phyloP scores from a whole-genome alignment of 2,797 vertebrate genomes.

The Ctenopoma kingsleyae region DNA sequence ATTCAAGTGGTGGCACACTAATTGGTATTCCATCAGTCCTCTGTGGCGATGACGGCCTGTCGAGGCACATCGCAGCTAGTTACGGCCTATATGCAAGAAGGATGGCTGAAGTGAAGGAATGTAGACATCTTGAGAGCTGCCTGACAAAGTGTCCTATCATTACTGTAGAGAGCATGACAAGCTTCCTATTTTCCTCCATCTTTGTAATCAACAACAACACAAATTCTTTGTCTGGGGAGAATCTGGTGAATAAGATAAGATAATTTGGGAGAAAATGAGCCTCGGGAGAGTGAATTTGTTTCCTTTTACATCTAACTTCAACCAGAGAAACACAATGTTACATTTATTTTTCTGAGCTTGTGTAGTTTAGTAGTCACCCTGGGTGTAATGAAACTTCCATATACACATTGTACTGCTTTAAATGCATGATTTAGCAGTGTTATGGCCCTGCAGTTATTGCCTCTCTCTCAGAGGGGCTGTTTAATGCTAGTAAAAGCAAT shows the following conservation, averaged over 20 bases:
- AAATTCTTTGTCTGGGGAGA: conserved; percentile 41
- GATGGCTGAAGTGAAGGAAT: conserved; percentile 58
- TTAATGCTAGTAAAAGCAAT: conserved; percentile 77
- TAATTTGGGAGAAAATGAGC: conserved; percentile 49
- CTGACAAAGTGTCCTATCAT: conserved; percentile 71
- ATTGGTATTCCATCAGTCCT: conserved; percentile 86
- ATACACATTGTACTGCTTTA: conserved; percentile 53
- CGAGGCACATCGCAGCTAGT: conserved; percentile 62
- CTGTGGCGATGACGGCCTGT: conserved; percentile 72
- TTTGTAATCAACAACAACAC: conserved; percentile 64
- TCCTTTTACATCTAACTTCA: conserved; percentile 12
- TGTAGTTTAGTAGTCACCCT: conserved; percentile 38
- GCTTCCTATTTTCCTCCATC: conserved; percentile 55
- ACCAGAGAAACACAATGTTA: conserved; percentile 19
- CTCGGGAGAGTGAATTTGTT: conserved; percentile 2
- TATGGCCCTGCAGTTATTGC: conserved; percentile 71
- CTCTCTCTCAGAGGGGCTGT: conserved; percentile 65
- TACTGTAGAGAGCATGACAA: conserved; percentile 62
- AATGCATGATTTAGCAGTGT: conserved; percentile 72
- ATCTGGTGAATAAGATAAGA: conserved; percentile 50
- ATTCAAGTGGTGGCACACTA: conserved; percentile 81
- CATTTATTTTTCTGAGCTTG: conserved; percentile 45
- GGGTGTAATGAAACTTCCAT: conserved; percentile 48
- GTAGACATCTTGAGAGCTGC: conserved; percentile 65
- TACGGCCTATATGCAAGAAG: conserved; percentile 30